Base-by-base conservation (phyloP, 1,140 invertebrate genomes). In the Agrilus planipennis region DNA sequence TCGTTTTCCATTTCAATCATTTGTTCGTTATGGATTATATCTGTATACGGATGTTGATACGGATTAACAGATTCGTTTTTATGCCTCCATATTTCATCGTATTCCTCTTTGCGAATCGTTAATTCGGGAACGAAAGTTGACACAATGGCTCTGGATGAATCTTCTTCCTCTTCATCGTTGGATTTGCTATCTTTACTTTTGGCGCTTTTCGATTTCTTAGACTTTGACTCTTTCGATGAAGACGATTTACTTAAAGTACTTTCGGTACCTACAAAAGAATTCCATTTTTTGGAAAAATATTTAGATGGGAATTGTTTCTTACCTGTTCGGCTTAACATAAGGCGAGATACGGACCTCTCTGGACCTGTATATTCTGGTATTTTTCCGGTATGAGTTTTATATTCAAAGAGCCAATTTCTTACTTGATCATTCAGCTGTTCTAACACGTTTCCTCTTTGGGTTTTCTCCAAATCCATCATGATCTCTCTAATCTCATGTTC, bases 321-420 rank as follows among this genome's bases (percentile, higher is more conserved):
- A 76, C 77, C 75, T 64, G 77, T 78, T 52, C 79, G 65, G 50
- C 80, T 84, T 49, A 90, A 86, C 56, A 93, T 79, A 21, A 81
- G 66, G 44, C 79, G 68, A 2, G 88, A 91, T 1, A 89, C 87
- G 14, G 89, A 88, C 52, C 82, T 79, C 58, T 92, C 89, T 39
- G 81, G 84, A n/a, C 84, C 79, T 2, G 90, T 89, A 51, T 89
- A 79, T 49, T 92, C 87, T 0, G 90, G 89, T 58, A 94, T 81
- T 64, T 87, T 89, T 17, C 85, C 87, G 15, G 84, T 87, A 44
- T 79, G 75, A 34, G 79, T 70, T 53, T 80, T 82, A 51, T 78
- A 84, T 28, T 80, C 75, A 44, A 78, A 73, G 7, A 91, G 79
- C 88, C 89, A 93, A 44, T 77, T 75, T 47, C 89, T 68, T 20